A percentile compares a stretch with the other conserved stretches of the same genome.
These are phyloP conservation scores for Fratercula arctica DNA, from an alignment of 2,797 vertebrate species.

Conservation along the genomic window DNA sequence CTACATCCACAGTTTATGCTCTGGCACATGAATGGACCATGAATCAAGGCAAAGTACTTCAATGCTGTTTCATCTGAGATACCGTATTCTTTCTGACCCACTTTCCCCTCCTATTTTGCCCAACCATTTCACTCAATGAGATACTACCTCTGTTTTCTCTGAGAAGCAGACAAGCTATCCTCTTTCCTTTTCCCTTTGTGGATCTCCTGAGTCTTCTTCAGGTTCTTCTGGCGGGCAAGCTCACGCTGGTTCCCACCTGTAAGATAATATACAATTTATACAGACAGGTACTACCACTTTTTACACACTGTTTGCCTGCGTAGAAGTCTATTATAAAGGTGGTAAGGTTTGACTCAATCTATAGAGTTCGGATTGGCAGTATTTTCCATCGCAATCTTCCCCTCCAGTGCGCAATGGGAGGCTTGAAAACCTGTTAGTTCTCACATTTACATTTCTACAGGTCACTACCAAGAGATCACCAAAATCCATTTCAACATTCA, in stretches of 20 bases:
- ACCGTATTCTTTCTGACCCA: neutral
- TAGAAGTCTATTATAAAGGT: neutral
- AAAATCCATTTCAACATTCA: neutral
- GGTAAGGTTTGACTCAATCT: neutral
- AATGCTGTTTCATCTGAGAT: neutral
- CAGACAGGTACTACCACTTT: neutral
- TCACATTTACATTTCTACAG: neutral
- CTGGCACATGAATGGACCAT: neutral
- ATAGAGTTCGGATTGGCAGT: neutral
- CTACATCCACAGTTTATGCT: neutral
- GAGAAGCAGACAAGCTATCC: constrained; percentile 75
- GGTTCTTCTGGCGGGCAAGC: constrained; percentile 80
- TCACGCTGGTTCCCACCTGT: constrained; percentile 82
- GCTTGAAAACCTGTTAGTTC: neutral
- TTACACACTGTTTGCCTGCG: neutral
- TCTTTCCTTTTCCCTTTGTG: constrained; percentile 82
- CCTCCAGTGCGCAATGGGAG: neutral
- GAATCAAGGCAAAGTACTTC: neutral
- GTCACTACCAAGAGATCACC: neutral
- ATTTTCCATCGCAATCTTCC: neutral
- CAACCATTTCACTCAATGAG: neutral
- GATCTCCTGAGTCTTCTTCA: constrained; percentile 80
- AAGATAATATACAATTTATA: neutral
- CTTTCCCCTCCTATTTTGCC: neutral
- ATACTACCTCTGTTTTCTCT: constrained; percentile 78